Percentiles rank a stretch among this genome's conserved stretches.
Evolutionary conservation across 2,113 vertebrate species (phyloP).

Genomic region (Tachycineta bicolor): DNA sequence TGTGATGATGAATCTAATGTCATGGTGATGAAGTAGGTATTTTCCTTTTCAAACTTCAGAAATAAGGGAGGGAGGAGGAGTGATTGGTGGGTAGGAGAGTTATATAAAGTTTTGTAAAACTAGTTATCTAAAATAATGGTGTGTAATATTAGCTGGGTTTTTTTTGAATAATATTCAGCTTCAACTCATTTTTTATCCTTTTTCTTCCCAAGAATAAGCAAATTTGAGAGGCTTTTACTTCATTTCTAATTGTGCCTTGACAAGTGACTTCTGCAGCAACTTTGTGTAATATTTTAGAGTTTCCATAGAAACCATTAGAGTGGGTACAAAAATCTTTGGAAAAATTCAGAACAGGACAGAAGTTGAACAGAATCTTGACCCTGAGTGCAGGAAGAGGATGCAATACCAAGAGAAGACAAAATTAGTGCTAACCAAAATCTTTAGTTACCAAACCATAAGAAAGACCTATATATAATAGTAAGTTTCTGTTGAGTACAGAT

Average conservation of each 20-base stretch:
- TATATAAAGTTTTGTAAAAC: background rate
- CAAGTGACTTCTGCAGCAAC: background rate
- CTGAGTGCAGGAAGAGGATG: background rate
- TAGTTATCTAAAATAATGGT: background rate
- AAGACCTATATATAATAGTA: background rate
- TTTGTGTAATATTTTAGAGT: background rate
- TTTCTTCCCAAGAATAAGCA: background rate
- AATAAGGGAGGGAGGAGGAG: background rate
- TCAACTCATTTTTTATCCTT: background rate
- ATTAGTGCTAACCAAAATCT: background rate
- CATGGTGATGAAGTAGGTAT: background rate
- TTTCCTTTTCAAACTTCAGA: background rate
- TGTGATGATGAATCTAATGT: background rate
- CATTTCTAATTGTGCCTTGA: background rate
- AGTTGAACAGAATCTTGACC: background rate
- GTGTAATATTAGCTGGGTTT: rapidly evolving
- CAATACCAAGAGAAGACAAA: background rate
- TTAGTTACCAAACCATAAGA: background rate
- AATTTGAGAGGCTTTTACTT: background rate
- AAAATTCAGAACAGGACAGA: background rate
- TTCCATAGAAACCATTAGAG: background rate
- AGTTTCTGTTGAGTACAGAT: background rate
- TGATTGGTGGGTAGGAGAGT: background rate
- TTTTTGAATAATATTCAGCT: background rate
- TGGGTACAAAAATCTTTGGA: background rate